phyloP scores from a whole-genome alignment of 2,888 invertebrate species.

The Malacosoma neustria region DNA sequence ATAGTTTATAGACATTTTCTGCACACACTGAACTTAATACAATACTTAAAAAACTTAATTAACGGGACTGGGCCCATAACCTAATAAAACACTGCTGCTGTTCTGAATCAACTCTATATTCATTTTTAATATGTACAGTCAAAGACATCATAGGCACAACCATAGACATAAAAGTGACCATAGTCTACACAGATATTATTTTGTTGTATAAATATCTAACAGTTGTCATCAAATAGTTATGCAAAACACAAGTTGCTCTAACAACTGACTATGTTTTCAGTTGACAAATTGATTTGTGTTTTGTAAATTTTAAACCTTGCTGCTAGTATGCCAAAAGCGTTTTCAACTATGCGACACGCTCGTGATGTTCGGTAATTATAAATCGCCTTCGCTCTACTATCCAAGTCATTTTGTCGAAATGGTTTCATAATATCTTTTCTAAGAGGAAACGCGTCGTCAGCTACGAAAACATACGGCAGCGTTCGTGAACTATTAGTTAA shows the following conservation, averaged over 20 bases:
- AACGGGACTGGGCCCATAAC: too few relatives aligned
- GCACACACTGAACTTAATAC: too few relatives aligned
- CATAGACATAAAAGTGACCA: too few relatives aligned
- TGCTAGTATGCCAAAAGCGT: conserved; percentile 2
- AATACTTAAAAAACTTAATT: too few relatives aligned
- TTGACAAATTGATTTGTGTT: conserved; percentile 2
- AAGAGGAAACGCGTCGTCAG: conserved; percentile 11
- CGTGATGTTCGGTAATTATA: conserved; percentile 3
- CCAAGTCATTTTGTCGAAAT: conserved; percentile 3
- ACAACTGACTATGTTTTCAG: background rate
- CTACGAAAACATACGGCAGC: conserved; percentile 9
- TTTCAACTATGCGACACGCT: conserved; percentile 4
- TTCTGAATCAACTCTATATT: too few relatives aligned
- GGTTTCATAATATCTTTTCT: conserved; percentile 8
- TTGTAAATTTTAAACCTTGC: conserved; percentile 2
- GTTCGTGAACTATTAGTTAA: conserved; percentile 2
- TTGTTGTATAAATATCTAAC: too few relatives aligned
- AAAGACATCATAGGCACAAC: too few relatives aligned
- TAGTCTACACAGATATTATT: too few relatives aligned
- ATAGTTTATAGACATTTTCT: too few relatives aligned
- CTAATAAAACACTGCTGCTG: too few relatives aligned
- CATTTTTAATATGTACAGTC: too few relatives aligned
- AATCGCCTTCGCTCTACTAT: background rate
- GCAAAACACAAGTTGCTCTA: conserved; percentile 2
- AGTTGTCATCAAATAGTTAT: conserved; percentile 2